These are phyloP conservation scores for Cricetomys ansorgei DNA, from an alignment of 2,113 vertebrate species.

Conservation along the genomic window DNA sequence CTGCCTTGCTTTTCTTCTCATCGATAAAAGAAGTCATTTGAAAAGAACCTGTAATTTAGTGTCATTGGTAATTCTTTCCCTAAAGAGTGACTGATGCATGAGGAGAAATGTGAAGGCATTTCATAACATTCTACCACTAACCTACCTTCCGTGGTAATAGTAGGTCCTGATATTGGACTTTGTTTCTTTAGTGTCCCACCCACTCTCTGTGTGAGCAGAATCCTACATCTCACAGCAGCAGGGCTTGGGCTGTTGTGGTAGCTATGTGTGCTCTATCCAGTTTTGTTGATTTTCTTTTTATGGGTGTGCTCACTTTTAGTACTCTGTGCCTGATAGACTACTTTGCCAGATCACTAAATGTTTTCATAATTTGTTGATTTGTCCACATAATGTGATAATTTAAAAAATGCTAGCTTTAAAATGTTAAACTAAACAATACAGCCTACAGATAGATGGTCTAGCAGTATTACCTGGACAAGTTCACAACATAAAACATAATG, in stretches of 20 bases:
- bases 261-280: neutral
- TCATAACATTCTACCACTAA: neutral
- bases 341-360: neutral
- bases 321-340: neutral
- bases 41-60: slow-evolving; percentile 15
- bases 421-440: neutral
- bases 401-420: slow-evolving; percentile 28
- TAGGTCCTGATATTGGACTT: neutral
- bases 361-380: neutral
- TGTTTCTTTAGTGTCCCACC: too few species aligned
- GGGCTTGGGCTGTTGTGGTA: neutral
- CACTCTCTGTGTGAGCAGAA: neutral
- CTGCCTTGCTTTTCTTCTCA: slow-evolving; percentile 15
- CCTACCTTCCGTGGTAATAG: neutral
- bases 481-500: neutral
- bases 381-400: neutral
- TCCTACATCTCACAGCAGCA: neutral
- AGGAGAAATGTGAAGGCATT: neutral
- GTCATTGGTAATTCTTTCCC: neutral
- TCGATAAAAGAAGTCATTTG: slow-evolving; percentile 13
- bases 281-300: neutral
- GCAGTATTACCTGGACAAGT: neutral
- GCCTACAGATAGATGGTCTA: neutral
- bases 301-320: neutral
- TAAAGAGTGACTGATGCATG: neutral